A percentile compares a stretch with the other conserved stretches of the same genome.
Conservation (phyloP, 2,797 vertebrate species). For the Typhlichthys subterraneus region DNA sequence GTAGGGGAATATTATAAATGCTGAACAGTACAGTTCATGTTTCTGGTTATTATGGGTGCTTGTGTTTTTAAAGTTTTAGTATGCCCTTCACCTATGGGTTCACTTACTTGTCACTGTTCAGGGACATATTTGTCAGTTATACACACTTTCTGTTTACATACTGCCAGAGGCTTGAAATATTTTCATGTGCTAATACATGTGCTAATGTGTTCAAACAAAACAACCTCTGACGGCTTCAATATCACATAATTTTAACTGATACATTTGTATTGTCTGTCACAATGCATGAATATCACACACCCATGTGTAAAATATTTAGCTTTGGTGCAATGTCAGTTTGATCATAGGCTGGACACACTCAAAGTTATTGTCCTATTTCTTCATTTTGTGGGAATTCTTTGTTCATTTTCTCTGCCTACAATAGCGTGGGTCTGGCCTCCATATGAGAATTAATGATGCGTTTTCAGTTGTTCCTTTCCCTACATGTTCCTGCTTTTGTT, state of each 20-base stretch:
- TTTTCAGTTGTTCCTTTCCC: conserved; percentile 40
- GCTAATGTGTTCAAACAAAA: conserved; percentile 5
- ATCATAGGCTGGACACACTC: conserved; percentile 34
- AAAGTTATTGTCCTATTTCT: conserved; percentile 43
- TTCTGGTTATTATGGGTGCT: conserved; percentile 64
- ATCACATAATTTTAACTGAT: conserved; percentile 2
- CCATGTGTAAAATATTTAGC: conserved; percentile 10
- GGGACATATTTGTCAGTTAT: conserved; percentile 35
- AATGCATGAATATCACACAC: conserved; percentile 37
- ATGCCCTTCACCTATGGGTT: conserved; percentile 49
- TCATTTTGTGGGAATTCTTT: conserved; percentile 28
- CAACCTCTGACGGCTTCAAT: conserved; percentile 29
- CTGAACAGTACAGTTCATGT: conserved; percentile 63
- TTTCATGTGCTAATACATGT: not conserved
- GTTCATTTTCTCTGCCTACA: conserved; percentile 15
- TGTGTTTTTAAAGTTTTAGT: conserved; percentile 61
- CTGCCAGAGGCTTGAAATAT: conserved; percentile 22
- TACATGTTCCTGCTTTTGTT: conserved; percentile 36
- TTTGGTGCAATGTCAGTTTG: conserved; percentile 25
- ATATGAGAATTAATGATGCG: conserved; percentile 52
- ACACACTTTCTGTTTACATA: conserved; percentile 41
- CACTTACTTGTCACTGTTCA: conserved; percentile 57
- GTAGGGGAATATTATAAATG: conserved; percentile 53
- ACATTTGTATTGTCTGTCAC: conserved; percentile 31
- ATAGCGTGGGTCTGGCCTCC: conserved; percentile 46